phyloP scores from a whole-genome alignment of 2,888 invertebrate species.

The Apodemia duryi region DNA sequence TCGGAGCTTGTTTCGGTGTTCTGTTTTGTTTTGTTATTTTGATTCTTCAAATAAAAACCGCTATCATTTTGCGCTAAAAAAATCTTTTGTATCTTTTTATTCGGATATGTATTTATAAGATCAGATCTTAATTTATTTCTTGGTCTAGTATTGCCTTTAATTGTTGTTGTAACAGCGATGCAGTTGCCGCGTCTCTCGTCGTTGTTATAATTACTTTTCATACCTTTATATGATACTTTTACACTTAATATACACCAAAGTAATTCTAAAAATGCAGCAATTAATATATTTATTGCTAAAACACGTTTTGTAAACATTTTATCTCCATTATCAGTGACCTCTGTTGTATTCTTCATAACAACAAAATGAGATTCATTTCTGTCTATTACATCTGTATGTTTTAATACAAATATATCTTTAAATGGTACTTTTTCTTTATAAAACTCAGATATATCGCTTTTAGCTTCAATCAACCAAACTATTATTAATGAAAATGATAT shows the following conservation, averaged over 20 bases:
- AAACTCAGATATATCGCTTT: constrained; percentile 56
- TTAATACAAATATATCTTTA: constrained; percentile 56
- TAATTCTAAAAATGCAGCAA: constrained; percentile 77
- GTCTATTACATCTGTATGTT: constrained; percentile 53
- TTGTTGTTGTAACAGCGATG: constrained; percentile 74
- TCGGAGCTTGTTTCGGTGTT: constrained; percentile 67
- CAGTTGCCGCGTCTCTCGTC: constrained; percentile 68
- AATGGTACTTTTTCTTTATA: constrained; percentile 65
- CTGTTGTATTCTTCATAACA: constrained; percentile 45
- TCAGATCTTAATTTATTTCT: constrained; percentile 69
- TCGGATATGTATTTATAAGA: constrained; percentile 75
- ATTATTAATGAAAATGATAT: constrained; percentile 61
- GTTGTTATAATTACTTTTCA: constrained; percentile 80
- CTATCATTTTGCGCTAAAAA: constrained; percentile 65
- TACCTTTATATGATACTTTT: constrained; percentile 80
- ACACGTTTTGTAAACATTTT: constrained; percentile 65
- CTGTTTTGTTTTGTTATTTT: constrained; percentile 66
- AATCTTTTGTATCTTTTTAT: constrained; percentile 74
- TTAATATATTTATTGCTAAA: constrained; percentile 79
- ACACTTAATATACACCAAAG: constrained; percentile 81
- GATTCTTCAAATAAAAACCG: constrained; percentile 64
- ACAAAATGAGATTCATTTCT: constrained; percentile 63
- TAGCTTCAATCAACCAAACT: constrained; percentile 60
- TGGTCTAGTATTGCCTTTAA: constrained; percentile 72
- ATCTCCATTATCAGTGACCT: constrained; percentile 41